Base-by-base conservation (phyloP, 2,888 invertebrate genomes). In the Linyphia triangularis region DNA sequence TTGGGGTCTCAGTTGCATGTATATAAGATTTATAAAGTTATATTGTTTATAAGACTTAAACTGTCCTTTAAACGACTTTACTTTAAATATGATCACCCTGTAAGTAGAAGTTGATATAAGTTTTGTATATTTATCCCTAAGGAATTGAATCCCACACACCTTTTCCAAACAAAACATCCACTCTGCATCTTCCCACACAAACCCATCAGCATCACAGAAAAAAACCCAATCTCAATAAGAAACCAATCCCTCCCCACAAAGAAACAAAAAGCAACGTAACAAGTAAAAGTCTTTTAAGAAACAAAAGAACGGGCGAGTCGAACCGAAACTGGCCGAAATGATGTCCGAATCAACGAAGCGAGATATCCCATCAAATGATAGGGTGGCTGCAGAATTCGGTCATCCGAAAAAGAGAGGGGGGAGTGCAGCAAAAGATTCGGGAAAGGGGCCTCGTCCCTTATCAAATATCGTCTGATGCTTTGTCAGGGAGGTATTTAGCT, bases 401-500 rank as follows among this genome's bases (percentile, higher is more conserved):
- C 81, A 70, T 70, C 67, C 81, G 57, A 33, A 57, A 67, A 30
- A 51, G 51, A 51, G n/a, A 16, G 51, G 51, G 16, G 51, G 51
- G 16, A 57, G 28, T n/a, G 16, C 33, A 7, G n/a, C 30, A 43
- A 51, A 67, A 33, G 57, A 30, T 37, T 16, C 57, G 28, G 61
- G 22, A 59, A 73, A 75, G 37, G 33, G 63, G 13, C 37, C 24
- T 6, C 19, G 24, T 57, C 70, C 59, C 43, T 79, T 67, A 65
- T 67, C 43, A 65, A n/a, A 65, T 33, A 81, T 81, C 57, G 37
- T 26, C 61, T 26, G 33, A 26, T 51, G 51, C 70, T 26, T 37
- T 81, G 81, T 81, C 81, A 81, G 59, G 33, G 30, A 26, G 81
- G 59, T 70, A 57, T 70, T 81, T 69, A 70, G 37, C 33, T n/a